Evolutionary conservation across 2,113 vertebrate species (phyloP).

Genomic region (Numenius arquata): DNA sequence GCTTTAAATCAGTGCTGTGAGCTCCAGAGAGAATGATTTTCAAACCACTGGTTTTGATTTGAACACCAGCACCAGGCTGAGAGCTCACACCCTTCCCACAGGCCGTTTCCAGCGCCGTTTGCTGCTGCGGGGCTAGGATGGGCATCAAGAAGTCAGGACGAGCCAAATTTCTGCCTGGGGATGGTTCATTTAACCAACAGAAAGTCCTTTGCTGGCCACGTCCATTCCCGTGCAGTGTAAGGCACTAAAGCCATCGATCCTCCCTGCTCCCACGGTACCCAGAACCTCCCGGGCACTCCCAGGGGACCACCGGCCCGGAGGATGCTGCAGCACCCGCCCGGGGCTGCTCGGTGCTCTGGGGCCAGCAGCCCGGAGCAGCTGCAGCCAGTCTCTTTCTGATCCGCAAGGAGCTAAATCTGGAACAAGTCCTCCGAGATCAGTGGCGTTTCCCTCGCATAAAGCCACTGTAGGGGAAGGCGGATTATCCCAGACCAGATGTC

Average conservation of each 20-base stretch:
- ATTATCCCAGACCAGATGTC: slow-evolving; percentile 54
- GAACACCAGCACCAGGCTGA: rapidly evolving
- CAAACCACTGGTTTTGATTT: rapidly evolving
- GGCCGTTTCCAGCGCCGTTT: rapidly evolving
- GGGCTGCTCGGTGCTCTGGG: rapidly evolving
- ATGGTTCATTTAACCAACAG: neutral
- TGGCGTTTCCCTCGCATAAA: neutral
- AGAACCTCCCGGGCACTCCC: rapidly evolving
- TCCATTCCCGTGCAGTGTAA: rapidly evolving
- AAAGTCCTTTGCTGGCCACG: neutral
- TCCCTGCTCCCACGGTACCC: rapidly evolving
- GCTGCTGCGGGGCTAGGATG: neutral
- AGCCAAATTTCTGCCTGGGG: neutral
- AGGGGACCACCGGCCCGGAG: rapidly evolving
- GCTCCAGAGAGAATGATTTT: neutral
- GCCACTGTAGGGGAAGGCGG: neutral
- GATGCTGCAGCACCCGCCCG: neutral
- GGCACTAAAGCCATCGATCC: neutral
- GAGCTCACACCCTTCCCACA: rapidly evolving
- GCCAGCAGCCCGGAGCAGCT: neutral
- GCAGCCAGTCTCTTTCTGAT: neutral
- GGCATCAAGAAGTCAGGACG: rapidly evolving
- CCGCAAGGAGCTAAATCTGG: slow-evolving; percentile 19
- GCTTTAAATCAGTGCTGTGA: neutral
- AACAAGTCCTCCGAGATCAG: slow-evolving; percentile 28